Conservation (phyloP, 2,113 vertebrate genomes). For the Proteles cristata region DNA sequence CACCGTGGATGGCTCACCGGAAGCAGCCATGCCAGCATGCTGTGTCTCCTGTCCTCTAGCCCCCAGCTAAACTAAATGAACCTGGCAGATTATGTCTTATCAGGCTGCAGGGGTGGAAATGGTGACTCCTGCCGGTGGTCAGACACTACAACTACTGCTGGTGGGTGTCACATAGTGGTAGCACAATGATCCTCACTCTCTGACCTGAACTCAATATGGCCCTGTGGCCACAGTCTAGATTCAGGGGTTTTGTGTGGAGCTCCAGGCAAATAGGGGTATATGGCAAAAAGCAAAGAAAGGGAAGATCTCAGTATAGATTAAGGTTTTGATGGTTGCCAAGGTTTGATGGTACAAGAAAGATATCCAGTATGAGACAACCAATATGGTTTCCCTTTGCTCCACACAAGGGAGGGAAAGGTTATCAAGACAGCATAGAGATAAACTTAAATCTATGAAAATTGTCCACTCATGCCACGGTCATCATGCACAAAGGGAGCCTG, state of each 20-base stretch:
- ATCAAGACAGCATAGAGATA: not conserved
- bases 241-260: not conserved
- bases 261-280: not conserved
- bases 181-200: not conserved
- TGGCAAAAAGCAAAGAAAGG: not conserved
- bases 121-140: not conserved
- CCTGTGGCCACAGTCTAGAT: not conserved
- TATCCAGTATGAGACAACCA: not conserved
- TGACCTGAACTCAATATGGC: not conserved
- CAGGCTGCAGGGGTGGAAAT: no score
- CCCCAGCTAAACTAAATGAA: not conserved
- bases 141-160: not conserved
- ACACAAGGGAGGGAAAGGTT: not conserved
- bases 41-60: not conserved
- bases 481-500: not conserved
- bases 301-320: not conserved
- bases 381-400: not conserved
- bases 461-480: not conserved
- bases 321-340: not conserved
- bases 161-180: not conserved
- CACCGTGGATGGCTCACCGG: not conserved
- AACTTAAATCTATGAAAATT: not conserved
- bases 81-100: not conserved
- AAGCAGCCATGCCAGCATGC: no score
- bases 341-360: not conserved